These are phyloP conservation scores for Willowsia nigromaculata DNA, from an alignment of 2,888 invertebrate genomes.

Conservation along the genomic window DNA sequence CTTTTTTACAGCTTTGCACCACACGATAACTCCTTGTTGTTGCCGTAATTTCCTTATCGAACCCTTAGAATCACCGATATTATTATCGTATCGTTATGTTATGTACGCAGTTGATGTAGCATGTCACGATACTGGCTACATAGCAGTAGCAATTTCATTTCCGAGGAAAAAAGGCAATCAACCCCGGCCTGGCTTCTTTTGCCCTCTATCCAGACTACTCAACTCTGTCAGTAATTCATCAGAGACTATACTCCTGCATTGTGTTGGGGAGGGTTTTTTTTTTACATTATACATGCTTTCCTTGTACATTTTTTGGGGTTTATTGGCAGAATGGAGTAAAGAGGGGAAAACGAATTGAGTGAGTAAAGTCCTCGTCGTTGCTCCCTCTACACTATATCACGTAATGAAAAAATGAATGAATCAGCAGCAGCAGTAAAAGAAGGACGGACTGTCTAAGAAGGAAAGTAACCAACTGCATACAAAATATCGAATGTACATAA, in stretches of 20 bases:
- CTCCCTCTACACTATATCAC: neutral
- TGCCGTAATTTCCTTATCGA: constrained; percentile 53
- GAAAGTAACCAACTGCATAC: constrained; percentile 24
- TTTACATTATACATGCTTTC: neutral
- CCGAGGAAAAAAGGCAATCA: constrained; percentile 64
- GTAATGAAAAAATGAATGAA: constrained; percentile 36
- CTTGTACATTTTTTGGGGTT: neutral
- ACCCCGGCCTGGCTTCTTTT: constrained; percentile 58
- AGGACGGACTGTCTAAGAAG: neutral
- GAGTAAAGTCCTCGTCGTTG: neutral
- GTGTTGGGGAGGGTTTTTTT: neutral
- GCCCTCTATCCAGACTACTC: constrained; percentile 44
- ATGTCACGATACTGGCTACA: constrained; percentile 7
- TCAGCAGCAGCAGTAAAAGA: constrained; percentile 29
- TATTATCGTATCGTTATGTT: neutral
- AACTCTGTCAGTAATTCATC: constrained; percentile 69
- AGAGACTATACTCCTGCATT: constrained; percentile 21
- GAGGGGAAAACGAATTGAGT: constrained; percentile 11
- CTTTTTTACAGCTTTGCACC: neutral
- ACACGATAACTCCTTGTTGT: neutral
- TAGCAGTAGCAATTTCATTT: constrained; percentile 57
- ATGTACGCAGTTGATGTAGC: constrained; percentile 29
- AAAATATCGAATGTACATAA: constrained; percentile 32
- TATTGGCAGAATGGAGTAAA: neutral
- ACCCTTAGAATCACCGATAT: constrained; percentile 46